Base-by-base conservation (phyloP, 1,140 invertebrate genomes). In the Drosophila guanche region DNA sequence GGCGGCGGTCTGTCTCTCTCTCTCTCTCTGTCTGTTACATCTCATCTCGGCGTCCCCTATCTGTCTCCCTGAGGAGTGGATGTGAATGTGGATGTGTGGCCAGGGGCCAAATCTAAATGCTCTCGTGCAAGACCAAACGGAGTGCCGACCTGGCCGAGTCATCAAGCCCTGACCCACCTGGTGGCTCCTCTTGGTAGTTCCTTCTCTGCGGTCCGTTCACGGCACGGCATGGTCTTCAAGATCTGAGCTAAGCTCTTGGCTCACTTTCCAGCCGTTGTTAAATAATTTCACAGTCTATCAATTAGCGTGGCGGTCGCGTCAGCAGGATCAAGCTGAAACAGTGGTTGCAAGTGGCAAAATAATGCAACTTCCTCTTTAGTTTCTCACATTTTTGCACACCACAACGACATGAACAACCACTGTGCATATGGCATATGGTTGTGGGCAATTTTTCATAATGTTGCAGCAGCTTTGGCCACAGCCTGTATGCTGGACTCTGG, bases 221-320 rank as follows among this genome's bases (percentile, higher is more conserved):
- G 16, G 16, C 16, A 20, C 16, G 16, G 16, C 16, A 20, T 20
- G 16, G 25, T 51, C 16, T 12, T 10, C 33, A 10, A 47, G 43
- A n/a, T n/a, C 27, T 12, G 47, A 51, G 60, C 56, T 20, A 20
- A 20, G 16, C 16, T 20, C 16, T 20, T 20, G 16, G 16, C 16
- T 65, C 60, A 63, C 67, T 81, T 67, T 70, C 60, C 54, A 42
- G 75, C 47, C 77, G 75, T 75, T 74, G 73, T 66, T 81, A 76
- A 88, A 88, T 76, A 72, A 88, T 89, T 88, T 88, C 83, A 88
- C 83, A 88, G 83, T 79, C 83, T 88, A 88, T 88, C 84, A 89
- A 89, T 88, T 88, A 88, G 79, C 76, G 57, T 52, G 61, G 47
- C 22, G 56, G 76, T 70, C 77, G 61, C 72, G 61, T 81, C 78